Base-by-base conservation (phyloP, 2,888 invertebrate species). In the Lumbricus terrestris region DNA sequence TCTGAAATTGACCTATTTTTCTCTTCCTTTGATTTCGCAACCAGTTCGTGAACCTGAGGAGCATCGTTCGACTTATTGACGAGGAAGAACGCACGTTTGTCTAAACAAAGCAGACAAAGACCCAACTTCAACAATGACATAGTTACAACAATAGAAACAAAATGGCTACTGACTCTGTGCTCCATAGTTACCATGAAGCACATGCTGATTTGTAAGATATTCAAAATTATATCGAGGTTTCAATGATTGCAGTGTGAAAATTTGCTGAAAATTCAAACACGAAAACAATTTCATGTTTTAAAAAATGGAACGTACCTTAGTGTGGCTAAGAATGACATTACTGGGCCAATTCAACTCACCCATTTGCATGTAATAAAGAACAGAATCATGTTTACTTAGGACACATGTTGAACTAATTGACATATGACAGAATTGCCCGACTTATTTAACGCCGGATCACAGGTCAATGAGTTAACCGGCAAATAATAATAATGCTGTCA, bases 71-170 rank as follows among this genome's bases (percentile, higher is more conserved):
- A 90, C 89, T 97, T 97, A 94, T 97, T 97, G 92, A 98, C 97
- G 93, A 98, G 96, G 95, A 97, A 98, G 94, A 98, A 96, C 42
- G 97, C 97, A 94, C 97, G 96, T 95, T 97, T 97, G 95, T 97
- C 95, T 94, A 93, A 38, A 93, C 91, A 85, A 34, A 34, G 29
- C 29, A 69, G 69, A 69, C n/a, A 69, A 69, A 69, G 69, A 69
- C 47, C 47, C 20, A 47, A 47, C 69, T 11, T n/a, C 69, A 69
- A 69, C n/a, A 69, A 29, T n/a, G 69, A 29, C 69, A 69, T 69
- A 69, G n/a, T 69, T 69, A 69, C n/a, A n/a, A n/a, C 1, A 13
- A n/a, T 1, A n/a, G 69, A 69, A 69, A 69, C 69, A 69, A 29
- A 11, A 69, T n/a, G 69, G n/a, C 11, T 13, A 13, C 23, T 69